Percentiles rank a stretch among this genome's conserved stretches.
phyloP scores from a whole-genome alignment of 2,888 invertebrate genomes.

The Polylopha cassiicola region DNA sequence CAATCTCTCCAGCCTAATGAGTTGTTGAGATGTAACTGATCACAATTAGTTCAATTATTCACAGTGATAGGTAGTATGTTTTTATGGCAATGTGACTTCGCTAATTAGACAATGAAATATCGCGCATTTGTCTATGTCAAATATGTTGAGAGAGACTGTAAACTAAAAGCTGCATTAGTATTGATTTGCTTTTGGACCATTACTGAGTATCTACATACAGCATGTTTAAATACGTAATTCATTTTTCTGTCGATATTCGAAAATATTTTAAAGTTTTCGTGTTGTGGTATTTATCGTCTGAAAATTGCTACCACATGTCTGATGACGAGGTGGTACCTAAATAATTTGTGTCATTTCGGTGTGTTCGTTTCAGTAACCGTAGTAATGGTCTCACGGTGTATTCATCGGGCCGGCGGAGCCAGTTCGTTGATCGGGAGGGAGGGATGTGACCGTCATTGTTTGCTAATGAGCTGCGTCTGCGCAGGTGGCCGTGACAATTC shows the following conservation, averaged over 20 bases:
- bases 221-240: too few relatives aligned
- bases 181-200: too few relatives aligned
- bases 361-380: slow-evolving; percentile 24
- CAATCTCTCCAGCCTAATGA: slow-evolving; percentile 14
- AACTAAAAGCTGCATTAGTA: too few relatives aligned
- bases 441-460: slow-evolving; percentile 64
- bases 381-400: slow-evolving; percentile 47
- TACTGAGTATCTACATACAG: too few relatives aligned
- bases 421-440: slow-evolving; percentile 32
- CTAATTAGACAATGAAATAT: slow-evolving; percentile 8
- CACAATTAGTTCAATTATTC: slow-evolving; percentile 15
- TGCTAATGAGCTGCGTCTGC: slow-evolving; percentile 54
- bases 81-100: slow-evolving; percentile 17
- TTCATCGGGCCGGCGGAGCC: slow-evolving; percentile 44
- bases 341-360: too few relatives aligned
- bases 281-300: too few relatives aligned
- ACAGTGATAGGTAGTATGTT: slow-evolving; percentile 20
- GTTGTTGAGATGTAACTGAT: slow-evolving; percentile 11
- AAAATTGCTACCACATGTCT: too few relatives aligned
- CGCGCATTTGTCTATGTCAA: too few relatives aligned
- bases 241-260: too few relatives aligned
- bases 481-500: neutral
- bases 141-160: too few relatives aligned
- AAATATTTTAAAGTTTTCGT: too few relatives aligned
- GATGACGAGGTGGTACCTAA: too few relatives aligned